Base-by-base conservation (phyloP, 2,113 vertebrate genomes). In the Micromys minutus region DNA sequence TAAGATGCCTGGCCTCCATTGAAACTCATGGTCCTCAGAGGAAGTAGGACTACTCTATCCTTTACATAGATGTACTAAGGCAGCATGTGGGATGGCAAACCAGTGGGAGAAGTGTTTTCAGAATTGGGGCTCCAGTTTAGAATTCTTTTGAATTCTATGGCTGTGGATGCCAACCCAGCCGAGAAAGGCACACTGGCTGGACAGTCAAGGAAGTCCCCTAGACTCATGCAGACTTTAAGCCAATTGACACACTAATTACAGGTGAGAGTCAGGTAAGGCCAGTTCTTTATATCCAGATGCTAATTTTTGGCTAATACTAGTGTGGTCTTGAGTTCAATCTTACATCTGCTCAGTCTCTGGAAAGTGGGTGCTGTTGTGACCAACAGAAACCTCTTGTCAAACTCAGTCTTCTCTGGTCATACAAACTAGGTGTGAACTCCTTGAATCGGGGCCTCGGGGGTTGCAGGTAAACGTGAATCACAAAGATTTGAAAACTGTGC, bases 11-110 rank as follows among this genome's bases (percentile, higher is more conserved):
- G 22, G 26, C 15, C 59, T 65, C 42, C 39, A 42, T 11, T 17
- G 81, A 4, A 65, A 85, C 7, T 31, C 4, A 4, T 21, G 55
- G 59, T 45, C 9, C 29, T 42, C 24, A 21, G 76, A 22, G 61
- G 6, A 17, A 15, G 50, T 29, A 13, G 1, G n/a, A 10, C 5
- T 0, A 2, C 31, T 12, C 17, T n/a, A 19, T 10, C 61, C 16
- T 88, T 57, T 24, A 16, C 11, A 57, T 11, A 15, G 21, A 16
- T 36, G 21, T 21, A 24, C 19, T 42, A n/a, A 59, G 24, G n/a
- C 10, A 50, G 47, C 7, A 3, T 8, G 63, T 13, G 12, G 39
- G 50, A 63, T 3, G 57, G 80, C 67, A 67, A 39, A 75, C 0
- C 11, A 29, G 2, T 1, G 15, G 34, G 5, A 39, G 0, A 36